Percentiles rank a stretch among this genome's conserved stretches.
These are phyloP conservation scores for Metallyticus violacea DNA, from an alignment of 2,888 invertebrate genomes.

Conservation along the genomic window DNA sequence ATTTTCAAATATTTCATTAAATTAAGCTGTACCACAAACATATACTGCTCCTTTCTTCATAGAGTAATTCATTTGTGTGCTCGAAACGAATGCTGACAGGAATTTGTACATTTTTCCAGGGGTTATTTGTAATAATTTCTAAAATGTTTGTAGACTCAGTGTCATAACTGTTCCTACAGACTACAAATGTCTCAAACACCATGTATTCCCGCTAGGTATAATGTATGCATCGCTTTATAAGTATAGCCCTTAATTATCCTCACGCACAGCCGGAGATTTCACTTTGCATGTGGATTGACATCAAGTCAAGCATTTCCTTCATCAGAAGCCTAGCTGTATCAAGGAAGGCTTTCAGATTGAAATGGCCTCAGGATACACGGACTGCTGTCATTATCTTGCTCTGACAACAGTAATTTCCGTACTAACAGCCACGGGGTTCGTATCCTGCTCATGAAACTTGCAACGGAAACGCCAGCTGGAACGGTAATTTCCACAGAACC, in stretches of 20 bases:
- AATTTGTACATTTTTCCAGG: no score
- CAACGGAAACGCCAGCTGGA: not conserved
- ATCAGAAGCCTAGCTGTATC: not conserved
- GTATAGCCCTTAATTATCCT: not conserved
- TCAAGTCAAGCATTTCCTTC: not conserved
- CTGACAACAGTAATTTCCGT: not conserved
- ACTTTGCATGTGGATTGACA: not conserved
- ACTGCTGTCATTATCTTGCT: not conserved
- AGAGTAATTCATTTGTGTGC: no score
- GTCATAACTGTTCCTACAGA: no score
- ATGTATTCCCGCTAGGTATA: no score
- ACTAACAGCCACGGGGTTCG: not conserved
- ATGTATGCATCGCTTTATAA: no score
- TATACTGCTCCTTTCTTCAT: no score
- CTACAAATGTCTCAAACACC: no score
- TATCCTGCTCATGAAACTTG: not conserved
- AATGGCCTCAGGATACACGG: not conserved
- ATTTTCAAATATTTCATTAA: no score
- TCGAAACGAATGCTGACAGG: no score
- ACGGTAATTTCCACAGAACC: not conserved
- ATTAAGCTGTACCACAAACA: no score
- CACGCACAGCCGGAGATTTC: not conserved
- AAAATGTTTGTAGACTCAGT: no score
- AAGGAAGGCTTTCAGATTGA: not conserved
- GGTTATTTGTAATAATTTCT: no score